Percentiles rank a stretch among this genome's conserved stretches.
These are phyloP conservation scores for Parus major DNA, from an alignment of 2,113 vertebrate genomes.

Conservation along the genomic window DNA sequence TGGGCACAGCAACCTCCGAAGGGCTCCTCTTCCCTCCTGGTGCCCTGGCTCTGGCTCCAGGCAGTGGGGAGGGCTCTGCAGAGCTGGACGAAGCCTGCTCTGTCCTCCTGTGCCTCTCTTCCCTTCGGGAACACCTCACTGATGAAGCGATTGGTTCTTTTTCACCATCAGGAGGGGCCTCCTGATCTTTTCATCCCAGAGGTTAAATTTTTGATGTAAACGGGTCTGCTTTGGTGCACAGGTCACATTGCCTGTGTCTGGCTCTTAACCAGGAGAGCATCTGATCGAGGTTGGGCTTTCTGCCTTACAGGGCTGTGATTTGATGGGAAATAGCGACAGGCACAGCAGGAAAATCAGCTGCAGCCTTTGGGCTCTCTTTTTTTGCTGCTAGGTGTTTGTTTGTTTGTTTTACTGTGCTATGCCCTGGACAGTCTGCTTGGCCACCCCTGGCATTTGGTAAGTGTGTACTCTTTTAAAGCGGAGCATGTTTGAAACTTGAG, in stretches of 20 bases:
- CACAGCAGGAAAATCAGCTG: neutral
- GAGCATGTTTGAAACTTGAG: neutral
- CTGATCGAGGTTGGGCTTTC: neutral
- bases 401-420: neutral
- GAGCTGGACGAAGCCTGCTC: neutral
- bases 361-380: neutral
- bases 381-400: neutral
- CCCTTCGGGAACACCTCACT: neutral
- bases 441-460: neutral
- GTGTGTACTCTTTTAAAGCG: neutral
- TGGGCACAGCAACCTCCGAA: rapidly evolving
- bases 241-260: neutral
- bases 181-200: neutral
- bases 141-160: neutral
- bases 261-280: neutral
- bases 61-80: neutral
- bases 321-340: neutral
- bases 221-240: neutral
- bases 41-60: neutral
- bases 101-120: neutral
- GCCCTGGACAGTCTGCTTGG: neutral
- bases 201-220: neutral
- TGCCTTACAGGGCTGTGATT: neutral
- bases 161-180: neutral
- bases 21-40: neutral